phyloP scores from a whole-genome alignment of 2,888 invertebrate species.

The Allophyes oxyacanthae region DNA sequence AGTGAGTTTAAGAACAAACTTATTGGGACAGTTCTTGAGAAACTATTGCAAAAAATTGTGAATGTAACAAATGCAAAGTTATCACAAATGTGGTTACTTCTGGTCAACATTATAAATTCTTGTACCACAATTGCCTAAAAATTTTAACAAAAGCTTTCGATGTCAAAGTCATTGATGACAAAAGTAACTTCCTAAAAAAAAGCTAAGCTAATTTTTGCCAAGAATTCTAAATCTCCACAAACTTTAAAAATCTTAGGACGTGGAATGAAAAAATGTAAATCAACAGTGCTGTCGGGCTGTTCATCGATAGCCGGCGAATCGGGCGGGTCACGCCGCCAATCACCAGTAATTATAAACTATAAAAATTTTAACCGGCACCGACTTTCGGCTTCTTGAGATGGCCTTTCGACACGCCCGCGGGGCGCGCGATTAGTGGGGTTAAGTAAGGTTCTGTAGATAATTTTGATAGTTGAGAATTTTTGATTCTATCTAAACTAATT shows the following conservation, averaged over 20 bases:
- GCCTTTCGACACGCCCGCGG: constrained; percentile 81
- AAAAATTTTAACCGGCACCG: constrained; percentile 78
- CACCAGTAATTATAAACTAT: constrained; percentile 87
- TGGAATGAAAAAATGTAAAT: constrained; percentile 54
- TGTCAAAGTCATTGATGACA: too few relatives aligned
- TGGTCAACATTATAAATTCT: too few relatives aligned
- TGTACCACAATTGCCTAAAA: too few relatives aligned
- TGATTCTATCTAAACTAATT: too few relatives aligned
- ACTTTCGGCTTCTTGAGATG: constrained; percentile 86
- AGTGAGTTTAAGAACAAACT: too few relatives aligned
- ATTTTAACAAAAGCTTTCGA: too few relatives aligned
- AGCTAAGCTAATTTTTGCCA: too few relatives aligned
- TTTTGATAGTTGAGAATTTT: constrained; percentile 1
- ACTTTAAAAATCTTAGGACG: constrained; percentile 25
- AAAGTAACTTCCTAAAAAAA: too few relatives aligned
- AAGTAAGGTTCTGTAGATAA: constrained; percentile 69
- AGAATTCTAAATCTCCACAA: neutral
- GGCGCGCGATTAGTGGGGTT: constrained; percentile 51
- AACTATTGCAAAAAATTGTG: too few relatives aligned
- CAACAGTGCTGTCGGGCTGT: constrained; percentile 50
- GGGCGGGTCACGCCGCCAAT: constrained; percentile 80
- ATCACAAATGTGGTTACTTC: too few relatives aligned
- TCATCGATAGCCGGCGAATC: constrained; percentile 67
- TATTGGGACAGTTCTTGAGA: too few relatives aligned
- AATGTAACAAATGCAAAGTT: too few relatives aligned